These are phyloP conservation scores for Pogonocherus hispidulus DNA, from an alignment of 2,888 invertebrate genomes.

Conservation along the genomic window DNA sequence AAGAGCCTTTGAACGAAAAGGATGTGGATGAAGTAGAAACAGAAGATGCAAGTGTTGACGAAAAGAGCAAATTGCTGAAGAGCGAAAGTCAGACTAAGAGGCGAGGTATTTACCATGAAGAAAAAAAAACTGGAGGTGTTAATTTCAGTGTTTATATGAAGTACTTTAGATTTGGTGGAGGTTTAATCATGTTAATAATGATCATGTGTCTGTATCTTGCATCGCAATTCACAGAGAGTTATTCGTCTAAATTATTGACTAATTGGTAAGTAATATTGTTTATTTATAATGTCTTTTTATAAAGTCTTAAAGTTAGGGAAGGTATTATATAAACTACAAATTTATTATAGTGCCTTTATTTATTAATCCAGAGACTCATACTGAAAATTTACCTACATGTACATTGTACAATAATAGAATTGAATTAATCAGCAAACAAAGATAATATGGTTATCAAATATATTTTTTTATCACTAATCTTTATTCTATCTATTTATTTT, in stretches of 20 bases:
- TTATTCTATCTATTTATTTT: too few relatives aligned
- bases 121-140: constrained; percentile 57
- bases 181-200: constrained; percentile 51
- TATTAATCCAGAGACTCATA: too few relatives aligned
- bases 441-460: too few relatives aligned
- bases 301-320: too few relatives aligned
- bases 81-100: constrained; percentile 28
- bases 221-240: constrained; percentile 52
- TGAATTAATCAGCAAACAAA: too few relatives aligned
- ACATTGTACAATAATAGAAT: too few relatives aligned
- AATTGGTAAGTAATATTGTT: constrained; percentile 57
- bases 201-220: constrained; percentile 52
- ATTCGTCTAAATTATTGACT: constrained; percentile 55
- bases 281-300: too few relatives aligned
- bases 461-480: too few relatives aligned
- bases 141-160: constrained; percentile 54
- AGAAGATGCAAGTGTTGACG: constrained; percentile 28
- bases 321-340: too few relatives aligned
- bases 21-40: constrained; percentile 18
- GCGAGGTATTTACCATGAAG: constrained; percentile 56
- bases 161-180: constrained; percentile 59
- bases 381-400: too few relatives aligned
- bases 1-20: constrained; percentile 33
- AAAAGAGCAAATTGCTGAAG: constrained; percentile 74
- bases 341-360: too few relatives aligned